Conservation (phyloP, 2,888 invertebrate genomes). For the Poecilus cupreus region DNA sequence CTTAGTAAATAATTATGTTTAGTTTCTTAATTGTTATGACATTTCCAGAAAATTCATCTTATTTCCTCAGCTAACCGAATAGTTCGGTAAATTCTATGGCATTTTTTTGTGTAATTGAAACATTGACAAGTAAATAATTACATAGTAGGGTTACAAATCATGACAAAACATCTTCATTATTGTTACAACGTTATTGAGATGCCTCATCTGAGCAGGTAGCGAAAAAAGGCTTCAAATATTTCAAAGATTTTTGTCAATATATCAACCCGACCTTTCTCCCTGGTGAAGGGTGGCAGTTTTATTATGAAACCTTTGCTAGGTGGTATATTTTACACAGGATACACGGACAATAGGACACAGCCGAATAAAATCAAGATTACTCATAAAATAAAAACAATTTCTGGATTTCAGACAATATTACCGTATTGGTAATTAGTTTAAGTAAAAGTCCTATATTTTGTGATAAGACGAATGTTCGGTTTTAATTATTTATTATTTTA, state of each 20-base stretch:
- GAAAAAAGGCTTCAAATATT: conserved; percentile 3
- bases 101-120: neutral
- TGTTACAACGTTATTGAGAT: neutral
- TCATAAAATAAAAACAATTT: too few relatives aligned
- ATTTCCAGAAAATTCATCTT: too few relatives aligned
- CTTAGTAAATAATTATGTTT: too few relatives aligned
- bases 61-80: too few relatives aligned
- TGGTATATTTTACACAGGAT: neutral
- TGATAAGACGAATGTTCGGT: too few relatives aligned
- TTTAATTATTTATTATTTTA: too few relatives aligned
- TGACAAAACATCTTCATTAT: neutral
- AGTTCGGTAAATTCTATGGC: too few relatives aligned
- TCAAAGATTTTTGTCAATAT: neutral
- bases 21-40: too few relatives aligned
- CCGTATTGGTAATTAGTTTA: too few relatives aligned
- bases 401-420: too few relatives aligned
- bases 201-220: neutral
- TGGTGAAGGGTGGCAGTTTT: neutral
- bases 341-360: neutral
- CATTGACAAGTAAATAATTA: neutral
- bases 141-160: neutral
- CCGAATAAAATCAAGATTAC: too few relatives aligned
- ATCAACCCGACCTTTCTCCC: neutral
- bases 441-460: too few relatives aligned
- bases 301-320: neutral